Evolutionary conservation across 2,113 vertebrate species (phyloP).

Genomic region (Apus apus): DNA sequence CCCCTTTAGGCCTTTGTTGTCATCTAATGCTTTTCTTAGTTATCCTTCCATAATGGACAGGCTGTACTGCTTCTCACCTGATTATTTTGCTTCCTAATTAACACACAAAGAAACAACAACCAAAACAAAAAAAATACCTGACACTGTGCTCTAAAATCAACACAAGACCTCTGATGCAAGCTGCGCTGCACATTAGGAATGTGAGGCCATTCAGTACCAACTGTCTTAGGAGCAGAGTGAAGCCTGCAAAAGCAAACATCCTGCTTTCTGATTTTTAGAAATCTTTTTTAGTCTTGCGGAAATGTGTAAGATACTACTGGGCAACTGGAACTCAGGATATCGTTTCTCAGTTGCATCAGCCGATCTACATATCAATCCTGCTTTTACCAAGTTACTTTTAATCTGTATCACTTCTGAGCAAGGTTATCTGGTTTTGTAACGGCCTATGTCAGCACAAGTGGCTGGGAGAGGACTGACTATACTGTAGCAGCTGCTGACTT

Average conservation of each 20-base stretch:
- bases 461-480: not conserved
- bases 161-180: not conserved
- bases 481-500: not conserved
- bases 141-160: not conserved
- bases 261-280: not conserved
- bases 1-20: not conserved
- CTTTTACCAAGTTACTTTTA: not conserved
- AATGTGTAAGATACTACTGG: not conserved
- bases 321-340: not conserved
- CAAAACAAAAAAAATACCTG: not conserved
- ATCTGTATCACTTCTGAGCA: not conserved
- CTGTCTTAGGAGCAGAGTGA: not conserved
- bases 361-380: not conserved
- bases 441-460: not conserved
- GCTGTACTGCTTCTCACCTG: not conserved
- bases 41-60: not conserved
- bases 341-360: not conserved
- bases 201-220: not conserved
- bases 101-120: not conserved
- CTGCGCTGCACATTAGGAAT: rapidly evolving
- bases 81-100: not conserved
- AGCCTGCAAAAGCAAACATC: not conserved
- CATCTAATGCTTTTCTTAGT: not conserved
- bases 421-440: not conserved
- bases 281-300: not conserved